Evolutionary conservation across 1,140 invertebrate genomes (phyloP), one percentile per base, ranked within the genome.

Genomic region (Ganaspis sp.): DNA sequence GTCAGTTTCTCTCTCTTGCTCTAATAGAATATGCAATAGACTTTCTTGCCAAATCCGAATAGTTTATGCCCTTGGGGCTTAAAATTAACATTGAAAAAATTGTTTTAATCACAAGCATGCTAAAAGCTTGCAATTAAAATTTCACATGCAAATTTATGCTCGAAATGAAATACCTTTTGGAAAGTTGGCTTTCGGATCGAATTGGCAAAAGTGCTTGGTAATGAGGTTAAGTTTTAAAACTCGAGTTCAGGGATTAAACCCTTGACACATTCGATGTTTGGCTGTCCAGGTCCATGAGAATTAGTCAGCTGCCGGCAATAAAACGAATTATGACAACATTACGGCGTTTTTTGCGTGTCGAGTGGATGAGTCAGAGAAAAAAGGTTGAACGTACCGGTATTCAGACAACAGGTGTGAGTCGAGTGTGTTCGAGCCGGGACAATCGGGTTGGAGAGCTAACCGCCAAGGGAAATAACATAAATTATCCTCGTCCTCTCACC

Each of bases 391-490:
- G 74, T 34, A 37, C 64, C 70, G 26, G 73, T 76, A 79, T 79
- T 21, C 53, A 40, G 78, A 75, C 76, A 81, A 79, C 78, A 81
- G 81, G 78, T 84, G 81, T 78, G 70, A 83, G 54, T 80, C 74
- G 79, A 54, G 37, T 77, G 72, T 34, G 58, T 40, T 74, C 49
- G 49, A 45, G 26, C 75, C 34, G 69, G 75, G 79, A 78, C 83
- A 83, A 79, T 83, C 76, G 71, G 72, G 53, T 73, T 76, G 40
- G 58, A 64, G 58, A 64, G 12, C 15, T 15, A n/a, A 49, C 45
- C 45, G 45, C n/a, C 45, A 49, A 15, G 21, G 53, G 53, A 58
- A 58, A 58, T 58, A 58, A 58, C 53, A 58, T 58, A 58, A 58
- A 23, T 58, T 21, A 58, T 23, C 21, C 21, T 23, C 19, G 53